Evolutionary conservation across 2,113 vertebrate species (phyloP).

Genomic region (Zeus faber): DNA sequence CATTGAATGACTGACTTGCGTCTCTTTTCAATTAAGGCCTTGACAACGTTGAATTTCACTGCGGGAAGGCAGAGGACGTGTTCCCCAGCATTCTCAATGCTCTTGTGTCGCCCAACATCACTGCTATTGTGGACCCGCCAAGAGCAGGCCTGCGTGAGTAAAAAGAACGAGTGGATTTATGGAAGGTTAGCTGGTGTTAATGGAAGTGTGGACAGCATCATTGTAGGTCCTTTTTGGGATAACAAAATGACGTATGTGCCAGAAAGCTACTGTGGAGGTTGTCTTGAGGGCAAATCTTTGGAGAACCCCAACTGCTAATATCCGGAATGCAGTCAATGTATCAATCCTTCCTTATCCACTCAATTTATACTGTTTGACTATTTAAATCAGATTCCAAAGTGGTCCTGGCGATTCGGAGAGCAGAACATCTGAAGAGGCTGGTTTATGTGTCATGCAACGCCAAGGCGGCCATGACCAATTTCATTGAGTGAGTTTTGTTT

Average conservation of each 20-base stretch:
- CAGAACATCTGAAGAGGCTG: constrained; percentile 87
- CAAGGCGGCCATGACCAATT: constrained; percentile 93
- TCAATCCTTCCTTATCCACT: too few relatives aligned
- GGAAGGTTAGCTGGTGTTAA: too few relatives aligned
- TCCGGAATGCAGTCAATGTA: too few relatives aligned
- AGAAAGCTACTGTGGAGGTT: background rate
- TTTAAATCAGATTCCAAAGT: constrained; percentile 87
- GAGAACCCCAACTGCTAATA: background rate
- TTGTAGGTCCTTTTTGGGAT: too few relatives aligned
- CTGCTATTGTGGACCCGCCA: constrained; percentile 90
- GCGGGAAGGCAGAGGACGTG: constrained; percentile 92
- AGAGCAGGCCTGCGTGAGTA: constrained; percentile 93
- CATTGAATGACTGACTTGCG: background rate
- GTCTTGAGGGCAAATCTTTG: background rate
- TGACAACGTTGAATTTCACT: constrained; percentile 87
- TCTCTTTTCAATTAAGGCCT: constrained; percentile 71
- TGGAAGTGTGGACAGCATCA: too few relatives aligned
- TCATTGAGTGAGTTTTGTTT: constrained; percentile 88
- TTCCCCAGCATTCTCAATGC: constrained; percentile 84
- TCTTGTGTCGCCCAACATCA: constrained; percentile 74
- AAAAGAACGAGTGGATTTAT: too few relatives aligned
- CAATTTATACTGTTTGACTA: background rate
- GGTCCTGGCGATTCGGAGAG: constrained; percentile 88
- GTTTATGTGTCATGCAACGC: constrained; percentile 95
- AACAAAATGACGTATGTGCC: too few relatives aligned